Percentiles rank a stretch among this genome's conserved stretches.
Evolutionary conservation across 1,140 invertebrate species (phyloP).

Genomic region (Eriocheir sinensis): DNA sequence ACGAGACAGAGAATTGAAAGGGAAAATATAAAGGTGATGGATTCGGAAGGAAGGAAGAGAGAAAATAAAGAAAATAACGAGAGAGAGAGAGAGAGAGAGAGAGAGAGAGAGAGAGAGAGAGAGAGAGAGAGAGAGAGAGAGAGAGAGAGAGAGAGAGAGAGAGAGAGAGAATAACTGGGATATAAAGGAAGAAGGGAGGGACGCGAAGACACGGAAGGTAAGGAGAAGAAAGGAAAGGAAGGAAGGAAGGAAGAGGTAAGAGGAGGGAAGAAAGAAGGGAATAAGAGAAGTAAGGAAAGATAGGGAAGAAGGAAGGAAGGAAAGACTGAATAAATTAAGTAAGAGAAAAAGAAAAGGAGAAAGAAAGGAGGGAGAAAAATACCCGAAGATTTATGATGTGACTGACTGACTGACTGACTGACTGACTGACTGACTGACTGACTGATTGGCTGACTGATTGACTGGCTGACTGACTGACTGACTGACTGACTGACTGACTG

Average conservation of each 20-base stretch:
- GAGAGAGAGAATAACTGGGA: background rate
- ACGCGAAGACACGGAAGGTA: background rate
- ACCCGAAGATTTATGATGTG: background rate
- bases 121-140: background rate
- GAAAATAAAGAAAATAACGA: background rate
- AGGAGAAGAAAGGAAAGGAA: background rate
- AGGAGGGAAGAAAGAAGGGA: no score
- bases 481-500: no score
- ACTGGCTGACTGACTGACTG: no score
- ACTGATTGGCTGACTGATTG: no score
- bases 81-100: background rate
- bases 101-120: constrained; percentile 45
- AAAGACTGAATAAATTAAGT: no score
- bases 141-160: background rate
- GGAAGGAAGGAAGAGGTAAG: no score
- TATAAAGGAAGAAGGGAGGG: background rate
- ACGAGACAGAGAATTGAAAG: background rate
- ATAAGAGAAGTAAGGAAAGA: no score
- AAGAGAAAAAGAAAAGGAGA: no score
- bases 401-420: no score
- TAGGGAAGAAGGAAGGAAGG: no score
- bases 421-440: no score
- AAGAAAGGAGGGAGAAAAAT: background rate
- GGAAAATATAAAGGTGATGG: background rate
- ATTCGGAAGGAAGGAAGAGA: background rate